A percentile compares a stretch with the other conserved stretches of the same genome.
These are phyloP conservation scores for Andricus quercusramuli DNA, from an alignment of 2,888 invertebrate genomes.

Conservation along the genomic window DNA sequence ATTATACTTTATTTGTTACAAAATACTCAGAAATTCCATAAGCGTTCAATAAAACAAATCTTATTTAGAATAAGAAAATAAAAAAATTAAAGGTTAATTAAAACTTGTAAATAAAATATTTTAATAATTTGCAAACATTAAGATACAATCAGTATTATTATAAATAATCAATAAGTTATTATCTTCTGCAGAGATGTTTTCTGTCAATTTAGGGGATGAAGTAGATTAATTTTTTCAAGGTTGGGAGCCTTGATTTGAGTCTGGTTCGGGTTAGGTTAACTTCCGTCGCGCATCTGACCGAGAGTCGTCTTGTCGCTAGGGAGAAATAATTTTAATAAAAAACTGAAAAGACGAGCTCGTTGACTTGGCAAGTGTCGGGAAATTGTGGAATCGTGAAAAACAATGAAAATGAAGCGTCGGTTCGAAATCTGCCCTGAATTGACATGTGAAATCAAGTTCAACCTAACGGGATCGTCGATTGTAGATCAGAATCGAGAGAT, in stretches of 20 bases:
- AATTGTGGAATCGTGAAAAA: neutral
- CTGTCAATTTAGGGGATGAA: neutral
- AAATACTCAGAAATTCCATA: neutral
- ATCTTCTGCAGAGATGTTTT: constrained; percentile 15
- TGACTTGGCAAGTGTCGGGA: neutral
- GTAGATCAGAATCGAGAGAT: neutral
- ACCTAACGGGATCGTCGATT: constrained; percentile 25
- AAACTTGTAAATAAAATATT: neutral
- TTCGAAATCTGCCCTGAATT: neutral
- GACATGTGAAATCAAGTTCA: constrained; percentile 9
- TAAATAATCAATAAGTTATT: neutral
- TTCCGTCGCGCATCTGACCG: constrained; percentile 42
- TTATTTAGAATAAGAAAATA: neutral
- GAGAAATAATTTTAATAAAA: constrained; percentile 24
- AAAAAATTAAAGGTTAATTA: neutral
- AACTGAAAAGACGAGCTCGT: neutral
- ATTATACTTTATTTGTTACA: neutral
- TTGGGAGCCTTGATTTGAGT: constrained; percentile 35
- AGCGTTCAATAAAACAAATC: neutral
- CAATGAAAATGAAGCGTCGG: constrained; percentile 10
- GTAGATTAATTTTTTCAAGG: constrained; percentile 13
- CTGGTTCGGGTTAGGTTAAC: constrained; percentile 43
- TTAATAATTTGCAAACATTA: neutral
- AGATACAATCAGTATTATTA: neutral
- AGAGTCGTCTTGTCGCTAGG: constrained; percentile 21